Evolutionary conservation across 1,140 invertebrate species (phyloP).

Genomic region (Agraylea sexmaculata): DNA sequence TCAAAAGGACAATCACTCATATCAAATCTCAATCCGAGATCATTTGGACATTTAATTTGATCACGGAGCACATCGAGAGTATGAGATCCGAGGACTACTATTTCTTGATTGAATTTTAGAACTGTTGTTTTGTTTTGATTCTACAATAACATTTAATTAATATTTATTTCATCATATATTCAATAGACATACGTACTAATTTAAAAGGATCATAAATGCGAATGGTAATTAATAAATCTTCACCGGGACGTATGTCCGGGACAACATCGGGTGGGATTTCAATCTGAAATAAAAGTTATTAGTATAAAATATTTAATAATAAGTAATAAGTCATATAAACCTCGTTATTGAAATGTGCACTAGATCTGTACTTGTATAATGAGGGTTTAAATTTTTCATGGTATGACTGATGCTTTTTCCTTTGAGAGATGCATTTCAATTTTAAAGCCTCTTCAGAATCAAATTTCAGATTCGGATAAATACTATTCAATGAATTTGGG

Average conservation of each 20-base stretch:
- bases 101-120: slow-evolving; percentile 42
- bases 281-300: slow-evolving; percentile 9
- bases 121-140: slow-evolving; percentile 18
- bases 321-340: no score
- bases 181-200: slow-evolving; percentile 9
- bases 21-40: slow-evolving; percentile 48
- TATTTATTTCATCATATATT: neutral
- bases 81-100: slow-evolving; percentile 50
- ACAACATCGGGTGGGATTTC: neutral
- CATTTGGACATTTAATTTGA: slow-evolving; percentile 54
- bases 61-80: slow-evolving; percentile 52
- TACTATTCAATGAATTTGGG: no score
- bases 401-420: no score
- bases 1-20: slow-evolving; percentile 44
- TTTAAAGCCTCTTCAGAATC: no score
- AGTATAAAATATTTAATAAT: neutral
- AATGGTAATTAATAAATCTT: slow-evolving; percentile 32
- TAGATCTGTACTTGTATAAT: no score
- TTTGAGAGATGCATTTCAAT: no score
- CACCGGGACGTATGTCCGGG: slow-evolving; percentile 15
- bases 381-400: no score
- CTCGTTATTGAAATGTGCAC: no score
- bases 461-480: no score
- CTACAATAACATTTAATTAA: slow-evolving; percentile 11
- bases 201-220: slow-evolving; percentile 32